phyloP scores from a whole-genome alignment of 2,888 invertebrate genomes.

The Caenorhabditis sp. region DNA sequence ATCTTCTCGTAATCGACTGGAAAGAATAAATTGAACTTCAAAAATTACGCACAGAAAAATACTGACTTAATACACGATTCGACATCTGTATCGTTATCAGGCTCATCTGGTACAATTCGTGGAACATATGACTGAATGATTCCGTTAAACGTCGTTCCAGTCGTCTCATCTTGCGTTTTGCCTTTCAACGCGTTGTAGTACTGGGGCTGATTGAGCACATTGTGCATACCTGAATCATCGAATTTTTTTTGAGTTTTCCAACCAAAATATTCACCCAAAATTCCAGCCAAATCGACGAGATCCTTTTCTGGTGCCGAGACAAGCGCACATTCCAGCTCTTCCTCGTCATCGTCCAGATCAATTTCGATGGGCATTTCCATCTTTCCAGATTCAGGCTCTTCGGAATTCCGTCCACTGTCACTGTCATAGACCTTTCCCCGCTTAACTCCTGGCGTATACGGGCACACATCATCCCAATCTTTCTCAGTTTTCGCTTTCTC shows the following conservation, averaged over 20 bases:
- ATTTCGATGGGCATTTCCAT: constrained; percentile 83
- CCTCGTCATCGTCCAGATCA: constrained; percentile 80
- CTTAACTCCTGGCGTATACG: constrained; percentile 92
- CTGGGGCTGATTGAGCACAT: constrained; percentile 99
- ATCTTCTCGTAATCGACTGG: constrained; percentile 87
- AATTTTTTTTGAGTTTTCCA: no score
- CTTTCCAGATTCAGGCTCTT: constrained; percentile 59
- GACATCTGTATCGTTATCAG: constrained; percentile 96
- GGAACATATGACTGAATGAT: constrained; percentile 90
- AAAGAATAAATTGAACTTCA: constrained; percentile 33
- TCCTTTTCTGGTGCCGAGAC: constrained; percentile 93
- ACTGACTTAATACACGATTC: constrained; percentile 92
- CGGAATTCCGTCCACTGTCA: constrained; percentile 68
- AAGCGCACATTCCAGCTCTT: constrained; percentile 91
- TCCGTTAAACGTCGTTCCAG: constrained; percentile 80
- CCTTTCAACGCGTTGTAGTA: constrained; percentile 92
- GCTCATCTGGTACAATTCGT: constrained; percentile 94
- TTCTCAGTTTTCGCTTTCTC: constrained; percentile 98
- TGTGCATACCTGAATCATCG: constrained; percentile 93
- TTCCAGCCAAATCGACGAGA: constrained; percentile 95
- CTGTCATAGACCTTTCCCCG: constrained; percentile 86
- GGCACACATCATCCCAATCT: constrained; percentile 96
- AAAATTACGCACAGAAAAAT: not conserved
- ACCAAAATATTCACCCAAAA: constrained; percentile 85
- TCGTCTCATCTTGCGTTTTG: constrained; percentile 83